Evolutionary conservation across 2,113 vertebrate genomes (phyloP).

Genomic region (Saccopteryx leptura): DNA sequence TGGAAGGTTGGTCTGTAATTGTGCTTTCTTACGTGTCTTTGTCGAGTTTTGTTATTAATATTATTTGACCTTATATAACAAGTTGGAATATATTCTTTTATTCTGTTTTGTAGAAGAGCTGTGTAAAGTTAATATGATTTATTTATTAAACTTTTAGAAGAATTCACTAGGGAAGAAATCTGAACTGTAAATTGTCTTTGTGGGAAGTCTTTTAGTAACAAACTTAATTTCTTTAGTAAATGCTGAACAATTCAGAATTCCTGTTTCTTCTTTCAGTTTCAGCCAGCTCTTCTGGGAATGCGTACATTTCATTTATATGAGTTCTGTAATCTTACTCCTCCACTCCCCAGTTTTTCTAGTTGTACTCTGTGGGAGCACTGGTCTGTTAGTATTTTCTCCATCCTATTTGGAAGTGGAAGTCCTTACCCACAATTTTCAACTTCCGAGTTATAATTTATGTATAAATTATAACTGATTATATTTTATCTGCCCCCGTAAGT

Average conservation of each 20-base stretch:
- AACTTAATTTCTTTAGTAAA: conserved; percentile 45
- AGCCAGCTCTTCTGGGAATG: background rate
- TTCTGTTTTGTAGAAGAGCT: background rate
- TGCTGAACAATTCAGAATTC: background rate
- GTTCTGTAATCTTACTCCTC: background rate
- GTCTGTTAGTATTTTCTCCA: background rate
- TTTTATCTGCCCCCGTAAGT: background rate
- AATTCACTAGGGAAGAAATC: conserved; percentile 32
- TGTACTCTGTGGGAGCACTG: background rate
- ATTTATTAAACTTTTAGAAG: conserved; percentile 28
- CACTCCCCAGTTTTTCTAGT: background rate
- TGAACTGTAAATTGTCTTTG: conserved; percentile 23
- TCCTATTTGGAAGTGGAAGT: background rate
- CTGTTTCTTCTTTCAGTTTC: conserved; percentile 11
- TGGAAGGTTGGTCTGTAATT: background rate
- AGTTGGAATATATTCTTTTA: conserved; percentile 15
- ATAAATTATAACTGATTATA: conserved; percentile 4
- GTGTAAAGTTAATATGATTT: conserved; percentile 2
- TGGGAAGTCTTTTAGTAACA: conserved; percentile 32
- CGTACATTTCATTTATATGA: background rate
- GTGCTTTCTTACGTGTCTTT: background rate
- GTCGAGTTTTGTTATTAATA: conserved; percentile 9
- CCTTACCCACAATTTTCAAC: background rate
- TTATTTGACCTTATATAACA: conserved; percentile 36
- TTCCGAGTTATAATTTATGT: background rate